A percentile compares a stretch with the other conserved stretches of the same genome.
Evolutionary conservation across 1,140 invertebrate species (phyloP).

Genomic region (Goniozus legneri): DNA sequence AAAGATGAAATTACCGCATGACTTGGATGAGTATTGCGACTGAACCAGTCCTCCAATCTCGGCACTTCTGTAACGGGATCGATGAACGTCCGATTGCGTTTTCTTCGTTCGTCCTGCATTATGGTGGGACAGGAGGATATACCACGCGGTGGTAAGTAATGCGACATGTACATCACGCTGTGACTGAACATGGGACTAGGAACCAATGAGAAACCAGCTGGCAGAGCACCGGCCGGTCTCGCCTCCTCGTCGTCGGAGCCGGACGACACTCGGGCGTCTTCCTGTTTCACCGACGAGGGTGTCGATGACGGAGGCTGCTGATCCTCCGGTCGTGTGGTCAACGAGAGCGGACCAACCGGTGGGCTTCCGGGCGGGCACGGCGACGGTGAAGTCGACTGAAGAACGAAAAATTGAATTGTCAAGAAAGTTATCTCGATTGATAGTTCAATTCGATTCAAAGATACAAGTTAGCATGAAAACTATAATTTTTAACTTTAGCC

Average conservation of each 20-base stretch:
- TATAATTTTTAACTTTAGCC: too few relatives aligned
- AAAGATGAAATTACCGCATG: conserved; percentile 61
- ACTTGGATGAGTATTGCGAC: conserved; percentile 95
- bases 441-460: too few relatives aligned
- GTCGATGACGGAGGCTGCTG: conserved; percentile 38
- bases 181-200: conserved; percentile 82
- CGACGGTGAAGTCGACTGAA: conserved; percentile 46
- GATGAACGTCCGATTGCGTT: conserved; percentile 96
- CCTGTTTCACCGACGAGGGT: conserved; percentile 45
- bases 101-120: conserved; percentile 77
- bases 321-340: conserved; percentile 58
- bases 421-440: too few relatives aligned
- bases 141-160: conserved; percentile 60
- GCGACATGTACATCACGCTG: conserved; percentile 88
- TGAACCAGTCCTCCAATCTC: conserved; percentile 93
- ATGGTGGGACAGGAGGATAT: conserved; percentile 58
- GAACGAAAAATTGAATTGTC: conserved; percentile 3
- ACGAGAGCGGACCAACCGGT: conserved; percentile 61
- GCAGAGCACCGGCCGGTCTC: conserved; percentile 53
- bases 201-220: conserved; percentile 70
- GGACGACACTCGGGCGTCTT: conserved; percentile 49
- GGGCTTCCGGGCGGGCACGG: conserved; percentile 60
- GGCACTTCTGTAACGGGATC: conserved; percentile 98
- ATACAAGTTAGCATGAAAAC: too few relatives aligned
- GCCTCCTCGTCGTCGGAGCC: conserved; percentile 51